A percentile compares a stretch with the other conserved stretches of the same genome.
These are phyloP conservation scores for Phrynocephalus guinanensis DNA, from an alignment of 2,797 vertebrate species.

Conservation along the genomic window DNA sequence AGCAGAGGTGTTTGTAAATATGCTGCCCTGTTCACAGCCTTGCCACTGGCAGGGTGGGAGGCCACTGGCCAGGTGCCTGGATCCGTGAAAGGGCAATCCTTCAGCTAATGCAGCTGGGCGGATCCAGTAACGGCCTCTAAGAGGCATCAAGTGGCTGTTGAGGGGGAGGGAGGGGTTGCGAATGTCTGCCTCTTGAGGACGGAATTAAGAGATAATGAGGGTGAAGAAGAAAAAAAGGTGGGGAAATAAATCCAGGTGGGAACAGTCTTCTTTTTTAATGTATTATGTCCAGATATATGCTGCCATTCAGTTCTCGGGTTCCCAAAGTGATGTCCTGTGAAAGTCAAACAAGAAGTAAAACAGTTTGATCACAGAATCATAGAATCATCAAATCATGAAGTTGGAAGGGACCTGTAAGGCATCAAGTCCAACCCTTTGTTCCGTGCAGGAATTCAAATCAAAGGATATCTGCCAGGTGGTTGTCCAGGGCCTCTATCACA, in stretches of 20 bases:
- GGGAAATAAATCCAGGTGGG: neutral
- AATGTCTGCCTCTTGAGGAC: constrained; percentile 21
- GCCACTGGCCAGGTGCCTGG: constrained; percentile 59
- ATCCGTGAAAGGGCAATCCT: constrained; percentile 64
- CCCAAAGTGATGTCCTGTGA: neutral
- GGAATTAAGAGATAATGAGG: constrained; percentile 45
- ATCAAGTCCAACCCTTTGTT: too few relatives aligned
- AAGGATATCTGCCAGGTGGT: too few relatives aligned
- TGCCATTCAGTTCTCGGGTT: neutral
- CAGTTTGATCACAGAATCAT: too few relatives aligned
- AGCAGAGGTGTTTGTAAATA: constrained; percentile 47
- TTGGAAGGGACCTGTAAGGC: too few relatives aligned
- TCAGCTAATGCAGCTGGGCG: constrained; percentile 49
- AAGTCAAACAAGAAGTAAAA: neutral
- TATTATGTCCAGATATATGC: neutral
- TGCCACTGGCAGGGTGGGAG: constrained; percentile 14
- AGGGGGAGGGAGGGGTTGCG: neutral
- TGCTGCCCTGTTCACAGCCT: neutral
- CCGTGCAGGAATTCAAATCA: too few relatives aligned
- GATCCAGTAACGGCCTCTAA: constrained; percentile 64
- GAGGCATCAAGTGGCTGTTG: constrained; percentile 60
- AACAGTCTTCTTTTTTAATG: neutral
- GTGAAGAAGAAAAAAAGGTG: neutral
- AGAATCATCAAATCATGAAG: too few relatives aligned
- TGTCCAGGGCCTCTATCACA: too few relatives aligned